These are phyloP conservation scores for Lasioglossum vierecki DNA, from an alignment of 2,888 invertebrate genomes.

Conservation along the genomic window DNA sequence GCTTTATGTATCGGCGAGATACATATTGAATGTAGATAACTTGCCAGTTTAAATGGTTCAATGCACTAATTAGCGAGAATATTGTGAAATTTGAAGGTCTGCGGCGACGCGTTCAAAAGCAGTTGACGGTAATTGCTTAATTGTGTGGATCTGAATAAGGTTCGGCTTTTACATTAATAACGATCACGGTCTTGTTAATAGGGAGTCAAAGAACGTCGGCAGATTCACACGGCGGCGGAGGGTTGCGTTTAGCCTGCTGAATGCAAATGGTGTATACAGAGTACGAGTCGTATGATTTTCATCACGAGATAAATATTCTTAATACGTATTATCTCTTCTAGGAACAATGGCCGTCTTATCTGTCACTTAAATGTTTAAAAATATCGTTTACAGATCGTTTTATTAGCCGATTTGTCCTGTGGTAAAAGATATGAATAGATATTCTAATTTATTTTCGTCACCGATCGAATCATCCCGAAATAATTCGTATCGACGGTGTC, in stretches of 20 bases:
- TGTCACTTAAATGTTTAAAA: background rate
- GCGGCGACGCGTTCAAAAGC: constrained; percentile 33
- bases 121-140: constrained; percentile 65
- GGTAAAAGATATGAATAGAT: background rate
- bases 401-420: background rate
- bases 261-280: too few relatives aligned
- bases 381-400: background rate
- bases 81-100: background rate
- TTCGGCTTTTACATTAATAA: constrained; percentile 36
- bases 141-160: constrained; percentile 55
- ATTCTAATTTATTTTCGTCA: background rate
- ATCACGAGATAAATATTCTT: background rate
- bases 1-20: background rate
- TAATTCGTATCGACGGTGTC: background rate
- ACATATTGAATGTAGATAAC: constrained; percentile 33
- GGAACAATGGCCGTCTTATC: background rate
- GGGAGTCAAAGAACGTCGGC: constrained; percentile 18
- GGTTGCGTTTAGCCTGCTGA: constrained; percentile 1
- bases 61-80: constrained; percentile 30
- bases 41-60: background rate
- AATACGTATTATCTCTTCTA: background rate
- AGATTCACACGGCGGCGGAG: constrained; percentile 20
- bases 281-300: background rate
- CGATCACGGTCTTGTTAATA: constrained; percentile 31
- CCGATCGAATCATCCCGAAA: background rate